Evolutionary conservation across 2,797 vertebrate genomes (phyloP), one percentile per base, ranked within the genome.

Genomic region (Liasis olivaceus): DNA sequence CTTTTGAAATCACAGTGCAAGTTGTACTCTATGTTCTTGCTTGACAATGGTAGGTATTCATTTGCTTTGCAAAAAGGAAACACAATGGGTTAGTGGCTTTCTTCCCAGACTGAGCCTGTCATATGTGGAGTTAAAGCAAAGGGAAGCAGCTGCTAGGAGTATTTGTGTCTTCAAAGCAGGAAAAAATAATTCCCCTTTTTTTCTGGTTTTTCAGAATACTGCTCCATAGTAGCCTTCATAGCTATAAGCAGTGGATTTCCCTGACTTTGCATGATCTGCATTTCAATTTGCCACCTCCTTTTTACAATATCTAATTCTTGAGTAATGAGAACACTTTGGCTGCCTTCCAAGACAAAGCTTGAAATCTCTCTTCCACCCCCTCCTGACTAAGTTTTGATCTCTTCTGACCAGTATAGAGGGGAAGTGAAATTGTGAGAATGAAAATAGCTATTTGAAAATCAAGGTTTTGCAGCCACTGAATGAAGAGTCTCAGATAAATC

Each of bases 241-340:
- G 4, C 64, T 91, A 60, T 26, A 36, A 95, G 89, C 88, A 92
- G 69, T 88, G 91, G 42, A 89, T 95, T 97, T 95, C 96, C 94
- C 66, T 92, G 94, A 94, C 91, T 64, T 58, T 95, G 92, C 0
- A 90, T 95, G 97, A 95, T 94, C 95, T 96, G 96, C 95, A 96
- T 96, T 96, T 64, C 84, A 94, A 94, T 90, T 5, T 89, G 93
- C 90, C 88, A 89, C 64, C 92, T 86, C 88, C 88, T 93, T 93
- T 90, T 93, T 93, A 0, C 0, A 93, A 88, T 59, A 87, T 95
- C 89, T 85, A 54, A 87, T 81, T 90, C 88, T 64, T 51, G 66
- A 64, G 13, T 31, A 81, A 81, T 24, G 20, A 81, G 72, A 81
- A 62, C 26, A 14, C 85, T 31, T 94, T 97, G 97, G 97, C 95